Percentiles rank a stretch among this genome's conserved stretches.
Evolutionary conservation across 1,140 invertebrate genomes (phyloP).

Genomic region (Pogonus chalceus): DNA sequence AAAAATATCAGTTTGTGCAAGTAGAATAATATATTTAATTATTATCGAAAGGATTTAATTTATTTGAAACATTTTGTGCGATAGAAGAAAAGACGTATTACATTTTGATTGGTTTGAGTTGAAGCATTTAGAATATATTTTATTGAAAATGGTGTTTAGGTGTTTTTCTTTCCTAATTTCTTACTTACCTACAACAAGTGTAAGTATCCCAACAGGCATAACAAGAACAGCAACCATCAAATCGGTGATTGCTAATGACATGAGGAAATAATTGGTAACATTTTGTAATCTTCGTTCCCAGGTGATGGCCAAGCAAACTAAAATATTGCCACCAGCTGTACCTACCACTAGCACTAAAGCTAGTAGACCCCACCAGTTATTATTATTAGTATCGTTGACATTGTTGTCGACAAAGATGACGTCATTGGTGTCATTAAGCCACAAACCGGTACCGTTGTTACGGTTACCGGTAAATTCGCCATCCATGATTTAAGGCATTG

Average conservation of each 20-base stretch:
- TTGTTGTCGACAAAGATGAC: too few species aligned
- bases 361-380: constrained; percentile 66
- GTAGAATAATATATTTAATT: too few species aligned
- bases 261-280: constrained; percentile 93
- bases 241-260: constrained; percentile 92
- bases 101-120: background rate
- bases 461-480: too few species aligned
- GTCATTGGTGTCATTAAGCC: too few species aligned
- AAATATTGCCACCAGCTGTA: constrained; percentile 84
- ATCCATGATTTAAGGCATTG: too few species aligned
- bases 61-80: background rate
- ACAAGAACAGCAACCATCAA: constrained; percentile 85
- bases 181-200: constrained; percentile 61
- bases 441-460: too few species aligned
- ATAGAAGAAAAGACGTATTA: background rate
- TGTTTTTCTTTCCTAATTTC: background rate
- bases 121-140: background rate
- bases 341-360: constrained; percentile 71
- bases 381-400: too few species aligned
- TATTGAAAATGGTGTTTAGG: background rate
- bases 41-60: too few species aligned
- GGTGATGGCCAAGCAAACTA: constrained; percentile 86
- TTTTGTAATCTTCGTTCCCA: constrained; percentile 83
- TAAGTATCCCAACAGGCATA: constrained; percentile 80
- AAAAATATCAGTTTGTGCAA: too few species aligned